Evolutionary conservation across 1,140 invertebrate species (phyloP).

Genomic region (Papilio glaucus): DNA sequence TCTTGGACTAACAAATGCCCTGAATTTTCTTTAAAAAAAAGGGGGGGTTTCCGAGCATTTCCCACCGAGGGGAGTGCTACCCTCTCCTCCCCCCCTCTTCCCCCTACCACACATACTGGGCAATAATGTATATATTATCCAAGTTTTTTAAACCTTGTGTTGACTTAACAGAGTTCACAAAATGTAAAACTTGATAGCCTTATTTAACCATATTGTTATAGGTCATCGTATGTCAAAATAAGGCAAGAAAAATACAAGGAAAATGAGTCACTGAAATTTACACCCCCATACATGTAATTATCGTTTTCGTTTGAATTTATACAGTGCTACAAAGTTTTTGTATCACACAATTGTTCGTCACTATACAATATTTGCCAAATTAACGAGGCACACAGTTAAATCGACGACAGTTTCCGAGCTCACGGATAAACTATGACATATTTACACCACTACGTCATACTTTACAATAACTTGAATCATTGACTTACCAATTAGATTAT

Average conservation of each 20-base stretch:
- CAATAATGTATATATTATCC: no score
- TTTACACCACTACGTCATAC: slow-evolving; percentile 29
- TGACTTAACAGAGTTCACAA: no score
- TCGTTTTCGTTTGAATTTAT: background rate
- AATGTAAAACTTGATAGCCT: no score
- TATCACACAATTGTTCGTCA: background rate
- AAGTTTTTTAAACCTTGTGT: no score
- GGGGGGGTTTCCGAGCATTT: no score
- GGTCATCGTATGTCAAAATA: background rate
- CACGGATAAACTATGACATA: slow-evolving; percentile 26
- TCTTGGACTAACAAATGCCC: no score
- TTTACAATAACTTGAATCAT: background rate
- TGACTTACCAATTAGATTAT: slow-evolving; percentile 23
- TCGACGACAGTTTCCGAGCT: background rate
- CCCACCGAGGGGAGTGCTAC: no score
- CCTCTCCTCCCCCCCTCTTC: no score
- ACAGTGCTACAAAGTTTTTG: background rate
- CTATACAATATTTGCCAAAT: background rate
- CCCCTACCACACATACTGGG: no score
- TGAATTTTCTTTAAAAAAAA: no score
- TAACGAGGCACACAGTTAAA: background rate
- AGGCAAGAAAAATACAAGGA: slow-evolving; percentile 28
- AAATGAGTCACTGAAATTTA: slow-evolving; percentile 33
- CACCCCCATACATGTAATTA: background rate
- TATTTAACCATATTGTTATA: background rate